A percentile compares a stretch with the other conserved stretches of the same genome.
Evolutionary conservation across 2,888 invertebrate genomes (phyloP).

Genomic region (Baronia brevicornis): DNA sequence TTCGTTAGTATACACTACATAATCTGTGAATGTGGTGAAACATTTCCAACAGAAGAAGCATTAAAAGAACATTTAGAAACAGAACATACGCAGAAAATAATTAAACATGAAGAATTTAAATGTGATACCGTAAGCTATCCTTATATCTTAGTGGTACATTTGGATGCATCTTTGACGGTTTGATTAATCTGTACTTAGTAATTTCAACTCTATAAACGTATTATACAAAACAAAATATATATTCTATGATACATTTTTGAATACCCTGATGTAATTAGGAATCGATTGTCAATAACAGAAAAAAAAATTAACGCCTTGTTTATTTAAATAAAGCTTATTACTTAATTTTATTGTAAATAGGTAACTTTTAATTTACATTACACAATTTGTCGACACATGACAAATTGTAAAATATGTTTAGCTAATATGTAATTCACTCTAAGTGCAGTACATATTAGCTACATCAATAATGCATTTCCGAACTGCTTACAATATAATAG

Average conservation of each 20-base stretch:
- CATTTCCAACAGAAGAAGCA: slow-evolving; percentile 45
- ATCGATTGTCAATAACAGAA: too few relatives aligned
- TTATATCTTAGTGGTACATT: not conserved
- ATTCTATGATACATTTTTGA: not conserved
- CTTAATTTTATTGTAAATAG: too few relatives aligned
- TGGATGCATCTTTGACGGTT: not conserved
- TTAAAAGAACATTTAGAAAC: slow-evolving; percentile 39
- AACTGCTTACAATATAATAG: too few relatives aligned
- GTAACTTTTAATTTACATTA: too few relatives aligned
- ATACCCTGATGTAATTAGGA: not conserved
- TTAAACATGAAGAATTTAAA: slow-evolving; percentile 27
- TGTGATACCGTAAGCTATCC: slow-evolving; percentile 25
- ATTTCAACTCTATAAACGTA: slow-evolving; percentile 1
- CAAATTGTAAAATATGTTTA: too few relatives aligned
- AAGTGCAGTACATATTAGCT: too few relatives aligned
- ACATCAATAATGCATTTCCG: too few relatives aligned
- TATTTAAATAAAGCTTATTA: too few relatives aligned
- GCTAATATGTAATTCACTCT: too few relatives aligned
- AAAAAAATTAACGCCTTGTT: too few relatives aligned
- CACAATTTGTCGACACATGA: too few relatives aligned
- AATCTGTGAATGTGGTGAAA: slow-evolving; percentile 58
- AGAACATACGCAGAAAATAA: slow-evolving; percentile 41
- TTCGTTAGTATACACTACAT: slow-evolving; percentile 56
- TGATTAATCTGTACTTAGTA: slow-evolving; percentile 9
- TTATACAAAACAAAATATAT: not conserved